Base-by-base conservation (phyloP, 2,888 invertebrate species). In the Apamea crenata region DNA sequence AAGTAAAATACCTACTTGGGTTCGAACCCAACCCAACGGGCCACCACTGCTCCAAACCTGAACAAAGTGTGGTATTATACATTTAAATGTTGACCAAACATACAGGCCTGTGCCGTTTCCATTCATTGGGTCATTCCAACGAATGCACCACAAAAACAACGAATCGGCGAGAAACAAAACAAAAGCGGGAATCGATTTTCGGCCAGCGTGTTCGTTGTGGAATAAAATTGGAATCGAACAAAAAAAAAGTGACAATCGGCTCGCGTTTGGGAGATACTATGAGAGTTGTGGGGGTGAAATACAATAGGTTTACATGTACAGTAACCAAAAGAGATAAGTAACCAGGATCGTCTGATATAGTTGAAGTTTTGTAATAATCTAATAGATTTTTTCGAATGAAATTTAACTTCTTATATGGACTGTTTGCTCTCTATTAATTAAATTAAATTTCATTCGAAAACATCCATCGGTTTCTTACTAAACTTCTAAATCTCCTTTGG, bases 211-310 rank as follows among this genome's bases (percentile, higher is more conserved):
- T 63, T 63, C 77, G 59, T 32, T 78, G 70, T 84, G 66, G 61
- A 82, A 80, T 72, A 79, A 87, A 88, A 87, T 81, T 83, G 87
- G 77, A 77, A 80, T 53, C 56, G 78, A 78, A 78, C 73, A 79
- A 85, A 84, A 86, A 59, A 88, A 59, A 14, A n/a, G 16, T 50
- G 69, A 56, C 79, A 81, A 78, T 80, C 77, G 63, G 69, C 1
- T 40, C 36, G 79, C 53, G 74, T 84, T 74, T 67, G 14, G 44
- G 21, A 32, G 66, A 44, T 63, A 65, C 12, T 36, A 21, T 2
- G 40, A 40, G 21, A n/a, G 32, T 44, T 8, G 21, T 67, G 12
- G 6, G 50, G 44, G 14, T 53, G n/a, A 67, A 32, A 67, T 80
- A 67, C 16, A 40, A 67, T 76, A 36, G n/a, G n/a, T 56, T 12